phyloP scores from a whole-genome alignment of 2,113 vertebrate genomes.

The Alectura lathami region DNA sequence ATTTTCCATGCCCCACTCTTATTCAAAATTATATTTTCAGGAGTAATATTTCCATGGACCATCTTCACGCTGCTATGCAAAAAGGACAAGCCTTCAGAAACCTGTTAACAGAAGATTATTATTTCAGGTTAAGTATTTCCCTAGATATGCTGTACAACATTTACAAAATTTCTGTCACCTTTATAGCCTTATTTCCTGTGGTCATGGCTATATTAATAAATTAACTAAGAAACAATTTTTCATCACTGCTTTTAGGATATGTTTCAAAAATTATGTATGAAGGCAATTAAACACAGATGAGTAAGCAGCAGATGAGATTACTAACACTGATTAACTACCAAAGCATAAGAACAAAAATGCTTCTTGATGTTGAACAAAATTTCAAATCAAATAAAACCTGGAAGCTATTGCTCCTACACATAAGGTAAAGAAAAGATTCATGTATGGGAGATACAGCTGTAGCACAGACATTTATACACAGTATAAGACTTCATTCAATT shows the following conservation, averaged over 20 bases:
- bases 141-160: background rate
- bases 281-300: background rate
- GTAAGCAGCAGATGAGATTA: background rate
- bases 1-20: slow-evolving; percentile 99
- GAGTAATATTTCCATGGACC: slow-evolving; percentile 95
- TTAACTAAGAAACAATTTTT: background rate
- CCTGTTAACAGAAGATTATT: slow-evolving; percentile 74
- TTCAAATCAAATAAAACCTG: background rate
- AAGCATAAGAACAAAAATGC: background rate
- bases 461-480: background rate
- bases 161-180: background rate
- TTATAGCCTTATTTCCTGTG: background rate
- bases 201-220: background rate
- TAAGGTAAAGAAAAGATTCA: background rate
- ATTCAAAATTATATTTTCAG: slow-evolving; percentile 96
- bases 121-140: slow-evolving; percentile 4
- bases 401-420: background rate
- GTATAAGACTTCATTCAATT: background rate
- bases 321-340: background rate
- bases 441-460: background rate
- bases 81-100: slow-evolving; percentile 96
- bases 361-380: background rate
- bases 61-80: slow-evolving; percentile 98
- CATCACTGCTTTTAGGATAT: background rate
- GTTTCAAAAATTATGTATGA: background rate